Evolutionary conservation across 2,888 invertebrate species (phyloP), one percentile per base, ranked within the genome.

Genomic region (Lomographa bimaculata): DNA sequence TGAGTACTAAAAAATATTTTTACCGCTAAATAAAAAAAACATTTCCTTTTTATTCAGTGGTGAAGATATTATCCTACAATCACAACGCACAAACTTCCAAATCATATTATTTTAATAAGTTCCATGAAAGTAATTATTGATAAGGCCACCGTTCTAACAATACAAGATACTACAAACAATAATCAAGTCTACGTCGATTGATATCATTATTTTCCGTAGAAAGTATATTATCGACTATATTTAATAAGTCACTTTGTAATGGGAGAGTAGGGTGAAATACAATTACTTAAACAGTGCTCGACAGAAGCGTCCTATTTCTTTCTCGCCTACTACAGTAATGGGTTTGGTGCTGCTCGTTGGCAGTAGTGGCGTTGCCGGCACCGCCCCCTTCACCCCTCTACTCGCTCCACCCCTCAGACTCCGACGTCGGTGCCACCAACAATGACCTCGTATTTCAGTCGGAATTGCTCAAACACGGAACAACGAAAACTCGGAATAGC

Each of bases 361-460:
- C 67, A 61, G 68, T 63, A 63, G 64, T 61, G 59, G 56, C 50
- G 56, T 49, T 48, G 54, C 64, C 66, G 63, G 66, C 60, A 57
- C 66, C 66, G 60, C 69, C 71, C 62, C 60, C 60, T 54, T 44
- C 59, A 49, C 57, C 60, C 53, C 48, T 44, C 43, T 58, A 47
- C 55, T 55, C 47, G 44, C 46, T 49, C 66, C 63, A 63, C 65
- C 55, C 74, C 60, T 60, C 71, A 64, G 70, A 65, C 71, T 71
- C 80, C 76, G 67, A 71, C 74, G 77, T 75, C 77, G 79, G 78
- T 81, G 84, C 84, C 83, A 84, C 84, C 86, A 82, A 84, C 87
- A 86, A 87, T 84, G 89, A 86, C 87, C 87, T 80, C 87, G 85
- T 89, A 89, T 87, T 89, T 87, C 80, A 87, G 85, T 69, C 74